A percentile compares a stretch with the other conserved stretches of the same genome.
Evolutionary conservation across 2,888 invertebrate species (phyloP).

Genomic region (Eudasyphora cyanicolor): DNA sequence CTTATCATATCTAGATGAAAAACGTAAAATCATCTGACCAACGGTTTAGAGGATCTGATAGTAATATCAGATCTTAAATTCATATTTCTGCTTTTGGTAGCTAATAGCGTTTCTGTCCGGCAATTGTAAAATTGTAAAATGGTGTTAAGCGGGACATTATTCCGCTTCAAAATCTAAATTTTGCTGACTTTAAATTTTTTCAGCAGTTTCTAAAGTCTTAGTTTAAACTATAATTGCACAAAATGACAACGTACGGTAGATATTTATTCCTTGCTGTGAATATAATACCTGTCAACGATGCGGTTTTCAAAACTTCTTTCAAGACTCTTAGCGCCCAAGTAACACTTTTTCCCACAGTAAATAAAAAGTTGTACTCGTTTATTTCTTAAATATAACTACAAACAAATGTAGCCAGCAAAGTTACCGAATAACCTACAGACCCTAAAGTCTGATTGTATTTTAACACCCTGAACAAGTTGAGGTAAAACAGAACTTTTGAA

Average conservation of each 20-base stretch:
- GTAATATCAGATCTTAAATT: too few relatives aligned
- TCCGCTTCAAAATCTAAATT: too few relatives aligned
- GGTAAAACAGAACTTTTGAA: conserved; percentile 39
- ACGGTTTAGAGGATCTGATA: too few relatives aligned
- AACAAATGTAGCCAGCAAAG: conserved; percentile 23
- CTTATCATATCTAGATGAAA: too few relatives aligned
- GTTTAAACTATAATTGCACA: too few relatives aligned
- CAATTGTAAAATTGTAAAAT: too few relatives aligned
- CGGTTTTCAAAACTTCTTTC: background rate
- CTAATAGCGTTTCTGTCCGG: too few relatives aligned
- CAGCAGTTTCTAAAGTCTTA: too few relatives aligned
- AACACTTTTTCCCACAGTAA: conserved; percentile 50
- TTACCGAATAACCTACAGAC: conserved; percentile 10
- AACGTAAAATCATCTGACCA: too few relatives aligned
- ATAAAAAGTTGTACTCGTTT: conserved; percentile 34
- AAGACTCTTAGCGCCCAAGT: background rate
- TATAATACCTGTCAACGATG: background rate
- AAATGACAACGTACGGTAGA: background rate
- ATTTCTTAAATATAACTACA: conserved; percentile 40
- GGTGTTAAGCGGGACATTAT: too few relatives aligned
- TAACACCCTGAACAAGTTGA: conserved; percentile 50
- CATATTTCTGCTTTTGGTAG: too few relatives aligned
- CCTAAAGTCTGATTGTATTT: conserved; percentile 47
- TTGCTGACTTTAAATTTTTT: too few relatives aligned
- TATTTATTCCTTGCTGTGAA: background rate